Evolutionary conservation across 2,797 vertebrate species (phyloP), one percentile per base, ranked within the genome.

Genomic region (Myiothlypis coronata): DNA sequence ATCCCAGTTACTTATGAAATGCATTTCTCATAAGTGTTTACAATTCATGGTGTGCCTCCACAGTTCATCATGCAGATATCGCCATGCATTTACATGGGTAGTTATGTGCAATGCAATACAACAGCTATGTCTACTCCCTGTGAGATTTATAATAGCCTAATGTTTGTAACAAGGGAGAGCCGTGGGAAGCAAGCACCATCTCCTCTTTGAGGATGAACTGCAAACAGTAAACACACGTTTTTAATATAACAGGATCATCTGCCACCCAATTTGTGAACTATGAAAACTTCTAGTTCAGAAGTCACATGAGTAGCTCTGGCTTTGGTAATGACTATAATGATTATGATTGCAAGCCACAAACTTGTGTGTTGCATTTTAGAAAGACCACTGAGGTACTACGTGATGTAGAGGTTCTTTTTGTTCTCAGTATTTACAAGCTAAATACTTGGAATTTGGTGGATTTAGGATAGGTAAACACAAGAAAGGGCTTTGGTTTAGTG

Each of bases 1-100:
- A 91, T 91, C 83, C 26, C 49, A 37, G 68, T 69, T 87, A 26
- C 60, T 93, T 93, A 70, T 81, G 79, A 90, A 91, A 90, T 68
- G 8, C n/a, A 30, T 88, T 88, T 94, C 28, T 86, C 41, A 0
- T 49, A 18, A 41, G 46, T 80, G 37, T 93, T 92, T 91, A 35
- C 43, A 64, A 50, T 60, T 28, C 49, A 35, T 23, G 2, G 2
- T 57, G 44, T 89, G 59, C 35, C 63, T 80, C 34, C 37, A 24
- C 22, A 50, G 16, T 84, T 87, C 85, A 65, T 94, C 43, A 17
- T 4, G 2, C 18, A 63, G 59, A 26, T 96, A 84, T 60, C 4
- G 4, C 56, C 11, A 2, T 46, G 14, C 30, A 59, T 91, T 93
- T 80, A 35, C 34, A 68, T 61, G 16, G 28, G 14, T 81, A 39